Evolutionary conservation across 2,888 invertebrate species (phyloP), one percentile per base, ranked within the genome.

Genomic region (Tricholauxania praeusta): DNA sequence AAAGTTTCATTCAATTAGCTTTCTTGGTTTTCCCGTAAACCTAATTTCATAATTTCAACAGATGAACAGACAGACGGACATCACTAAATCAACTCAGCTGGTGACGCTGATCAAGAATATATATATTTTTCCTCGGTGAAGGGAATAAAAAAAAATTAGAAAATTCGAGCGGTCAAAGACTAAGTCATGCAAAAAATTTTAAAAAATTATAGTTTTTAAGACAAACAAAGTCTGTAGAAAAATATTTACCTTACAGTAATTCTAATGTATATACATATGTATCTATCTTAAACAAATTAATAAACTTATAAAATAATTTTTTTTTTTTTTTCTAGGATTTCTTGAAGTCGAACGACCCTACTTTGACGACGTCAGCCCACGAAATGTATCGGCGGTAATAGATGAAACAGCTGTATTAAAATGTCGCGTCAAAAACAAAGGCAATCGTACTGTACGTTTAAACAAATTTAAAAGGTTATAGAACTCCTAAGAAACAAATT

Each of bases 391-490:
- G 2, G 92, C 94, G 17, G 93, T 95, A 71, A 94, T 95, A 51
- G 96, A 95, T 4, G 95, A 96, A 87, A 91, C 93, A 3, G 92
- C 94, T 22, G 89, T 93, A 79, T 89, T 96, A 78, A 91, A 92
- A 82, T 96, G 96, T 87, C 90, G 94, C 71, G 95, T 95, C 64
- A 95, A 95, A 85, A 93, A 95, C 87, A 93, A 94, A 80, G 95
- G 94, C 66, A 94, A 96, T 85, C 90, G 95, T 86, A 95, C 95
- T 87, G 96, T 95, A 86, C 92, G 93, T 88, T 28, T 28, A 28
- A 28, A 28, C 3, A 28, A 28, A n/a, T 49, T 39, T 39, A 39
- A 39, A 39, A 2, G 7, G 10, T 39, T 6, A 39, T 39, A 39
- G 39, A 39, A 39, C 1, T 1, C 39, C 6, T 10, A 4, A 39